These are phyloP conservation scores for Panthera uncia DNA, from an alignment of 2,113 vertebrate species.

Conservation along the genomic window DNA sequence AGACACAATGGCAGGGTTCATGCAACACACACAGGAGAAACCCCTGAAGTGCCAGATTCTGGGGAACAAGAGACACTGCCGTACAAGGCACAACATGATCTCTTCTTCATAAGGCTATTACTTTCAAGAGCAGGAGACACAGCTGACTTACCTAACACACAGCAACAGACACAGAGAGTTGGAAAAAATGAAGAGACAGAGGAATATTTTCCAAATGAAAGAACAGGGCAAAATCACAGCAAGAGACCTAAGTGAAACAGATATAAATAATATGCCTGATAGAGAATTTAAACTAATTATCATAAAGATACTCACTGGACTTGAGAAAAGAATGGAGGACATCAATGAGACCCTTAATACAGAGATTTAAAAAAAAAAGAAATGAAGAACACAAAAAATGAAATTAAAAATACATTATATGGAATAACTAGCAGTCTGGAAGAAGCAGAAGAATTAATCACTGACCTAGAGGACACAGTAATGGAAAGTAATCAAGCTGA, in stretches of 20 bases:
- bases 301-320: not conserved
- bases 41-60: not conserved
- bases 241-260: not conserved
- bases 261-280: not conserved
- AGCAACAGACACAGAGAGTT: not conserved
- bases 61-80: not conserved
- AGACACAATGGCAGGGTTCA: not conserved
- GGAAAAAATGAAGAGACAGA: not conserved
- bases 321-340: not conserved
- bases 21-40: not conserved
- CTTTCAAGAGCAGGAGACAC: not conserved
- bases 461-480: not conserved
- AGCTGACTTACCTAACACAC: not conserved
- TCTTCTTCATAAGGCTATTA: not conserved
- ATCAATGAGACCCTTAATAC: not conserved
- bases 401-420: not conserved
- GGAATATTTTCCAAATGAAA: not conserved
- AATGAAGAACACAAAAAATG: not conserved
- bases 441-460: not conserved
- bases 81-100: not conserved
- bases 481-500: not conserved
- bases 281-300: not conserved
- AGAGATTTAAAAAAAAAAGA: not conserved
- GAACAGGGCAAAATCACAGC: not conserved
- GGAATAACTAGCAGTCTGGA: not conserved